phyloP scores from a whole-genome alignment of 92 coral and sea anemone genomes.

The Heteractis magnifica region DNA sequence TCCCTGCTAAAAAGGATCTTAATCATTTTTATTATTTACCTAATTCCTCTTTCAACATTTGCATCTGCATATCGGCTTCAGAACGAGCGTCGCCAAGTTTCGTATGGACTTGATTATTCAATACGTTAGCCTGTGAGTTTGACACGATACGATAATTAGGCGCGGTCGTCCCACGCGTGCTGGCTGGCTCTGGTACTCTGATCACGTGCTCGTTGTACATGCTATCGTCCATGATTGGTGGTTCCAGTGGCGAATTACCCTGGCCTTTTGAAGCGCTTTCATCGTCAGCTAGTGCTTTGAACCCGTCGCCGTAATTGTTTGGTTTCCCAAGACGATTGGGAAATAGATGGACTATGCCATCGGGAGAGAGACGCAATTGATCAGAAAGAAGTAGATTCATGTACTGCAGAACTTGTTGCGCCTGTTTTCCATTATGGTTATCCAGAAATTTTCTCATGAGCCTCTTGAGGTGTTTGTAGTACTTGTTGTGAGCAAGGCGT shows the following conservation, averaged over 20 bases:
- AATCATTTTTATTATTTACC: slow-evolving; percentile 37
- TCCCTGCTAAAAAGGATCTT: too few species aligned
- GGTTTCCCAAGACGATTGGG: slow-evolving; percentile 46
- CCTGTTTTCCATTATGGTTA: slow-evolving; percentile 13
- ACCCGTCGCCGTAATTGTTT: slow-evolving; percentile 56
- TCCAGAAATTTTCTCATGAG: slow-evolving; percentile 39
- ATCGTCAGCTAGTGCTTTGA: slow-evolving; percentile 62
- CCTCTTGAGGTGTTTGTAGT: slow-evolving; percentile 29
- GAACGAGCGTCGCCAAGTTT: slow-evolving; percentile 54
- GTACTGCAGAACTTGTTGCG: slow-evolving; percentile 18
- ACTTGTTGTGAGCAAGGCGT: slow-evolving; percentile 23
- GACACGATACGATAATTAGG: slow-evolving; percentile 23
- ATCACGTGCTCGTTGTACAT: slow-evolving; percentile 65
- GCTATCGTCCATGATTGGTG: slow-evolving; percentile 47
- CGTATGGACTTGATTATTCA: slow-evolving; percentile 65
- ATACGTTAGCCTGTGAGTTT: slow-evolving; percentile 40
- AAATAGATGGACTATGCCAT: slow-evolving; percentile 72
- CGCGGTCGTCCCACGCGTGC: slow-evolving; percentile 10
- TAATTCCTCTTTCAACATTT: slow-evolving; percentile 74
- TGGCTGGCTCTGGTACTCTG: slow-evolving; percentile 50
- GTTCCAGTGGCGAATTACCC: slow-evolving; percentile 8
- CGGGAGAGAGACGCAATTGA: slow-evolving; percentile 61
- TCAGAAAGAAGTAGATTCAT: slow-evolving; percentile 51
- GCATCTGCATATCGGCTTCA: slow-evolving; percentile 60
- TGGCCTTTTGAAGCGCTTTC: slow-evolving; percentile 33